phyloP scores from a whole-genome alignment of 2,797 vertebrate species.

The Danio kyathit region DNA sequence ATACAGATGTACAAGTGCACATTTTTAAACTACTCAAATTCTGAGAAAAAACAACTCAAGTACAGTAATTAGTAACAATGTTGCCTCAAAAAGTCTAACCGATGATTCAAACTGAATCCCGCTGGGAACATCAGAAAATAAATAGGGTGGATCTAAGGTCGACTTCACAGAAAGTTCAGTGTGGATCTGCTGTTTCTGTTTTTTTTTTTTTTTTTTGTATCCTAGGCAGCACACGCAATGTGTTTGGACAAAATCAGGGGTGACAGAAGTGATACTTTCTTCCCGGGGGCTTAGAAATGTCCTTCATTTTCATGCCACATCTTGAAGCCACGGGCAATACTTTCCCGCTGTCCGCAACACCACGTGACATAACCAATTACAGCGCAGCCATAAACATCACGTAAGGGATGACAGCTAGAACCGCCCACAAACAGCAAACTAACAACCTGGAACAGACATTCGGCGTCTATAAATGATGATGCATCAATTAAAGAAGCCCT shows the following conservation, averaged over 20 bases:
- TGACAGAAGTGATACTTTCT: constrained; percentile 21
- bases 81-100: background rate
- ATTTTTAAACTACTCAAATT: no score
- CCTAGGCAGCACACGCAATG: background rate
- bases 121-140: background rate
- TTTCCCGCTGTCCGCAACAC: constrained; percentile 6
- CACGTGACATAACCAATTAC: constrained; percentile 38
- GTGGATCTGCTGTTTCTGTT: constrained; percentile 3
- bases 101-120: background rate
- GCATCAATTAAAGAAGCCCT: constrained; percentile 37
- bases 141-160: background rate
- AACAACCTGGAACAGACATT: constrained; percentile 41
- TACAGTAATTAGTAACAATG: no score
- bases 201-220: background rate
- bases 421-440: constrained; percentile 40
- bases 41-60: no score
- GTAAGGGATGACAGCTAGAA: constrained; percentile 6
- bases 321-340: constrained; percentile 23
- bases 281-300: constrained; percentile 25
- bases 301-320: constrained; percentile 23
- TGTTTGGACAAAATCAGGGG: constrained; percentile 1
- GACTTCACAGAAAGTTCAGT: background rate
- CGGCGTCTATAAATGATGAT: constrained; percentile 8
- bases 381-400: constrained; percentile 26
- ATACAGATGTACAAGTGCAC: no score